Percentiles rank a stretch among this genome's conserved stretches.
phyloP scores from a whole-genome alignment of 2,797 vertebrate species.

The Mormyrops attenuatus region DNA sequence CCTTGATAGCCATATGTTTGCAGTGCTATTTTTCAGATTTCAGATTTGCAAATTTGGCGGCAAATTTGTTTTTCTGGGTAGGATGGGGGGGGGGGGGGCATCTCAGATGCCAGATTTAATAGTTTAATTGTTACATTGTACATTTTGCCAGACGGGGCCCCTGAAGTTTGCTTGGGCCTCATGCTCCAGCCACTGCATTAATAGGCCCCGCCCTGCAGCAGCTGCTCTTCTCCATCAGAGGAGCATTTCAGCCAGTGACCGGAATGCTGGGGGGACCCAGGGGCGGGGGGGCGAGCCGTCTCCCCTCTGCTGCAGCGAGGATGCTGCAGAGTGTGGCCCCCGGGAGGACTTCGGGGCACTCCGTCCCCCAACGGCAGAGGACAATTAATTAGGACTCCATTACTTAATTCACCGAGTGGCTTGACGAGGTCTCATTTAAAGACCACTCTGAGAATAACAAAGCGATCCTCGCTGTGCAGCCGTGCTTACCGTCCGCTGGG shows the following conservation, averaged over 20 bases:
- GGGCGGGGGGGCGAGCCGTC: no score
- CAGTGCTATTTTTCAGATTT: neutral
- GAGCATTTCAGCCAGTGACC: neutral
- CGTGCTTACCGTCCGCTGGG: neutral
- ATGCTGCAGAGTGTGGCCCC: neutral
- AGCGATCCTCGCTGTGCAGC: neutral
- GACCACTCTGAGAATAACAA: neutral
- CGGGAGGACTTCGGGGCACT: neutral
- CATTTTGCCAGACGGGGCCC: neutral
- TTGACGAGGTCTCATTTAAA: neutral
- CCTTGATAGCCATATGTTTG: neutral
- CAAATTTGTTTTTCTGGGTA: neutral
- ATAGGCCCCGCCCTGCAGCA: neutral
- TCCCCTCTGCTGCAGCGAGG: neutral
- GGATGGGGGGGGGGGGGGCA: no score
- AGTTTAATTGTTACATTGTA: neutral
- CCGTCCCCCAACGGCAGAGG: neutral
- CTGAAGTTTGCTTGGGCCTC: neutral
- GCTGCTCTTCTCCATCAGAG: neutral
- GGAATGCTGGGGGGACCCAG: neutral
- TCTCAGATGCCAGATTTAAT: no score
- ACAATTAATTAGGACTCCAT: neutral
- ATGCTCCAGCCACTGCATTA: neutral
- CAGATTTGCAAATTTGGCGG: neutral
- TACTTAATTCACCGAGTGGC: neutral